Evolutionary conservation across 2,888 invertebrate species (phyloP).

Genomic region (Microchrysa polita): DNA sequence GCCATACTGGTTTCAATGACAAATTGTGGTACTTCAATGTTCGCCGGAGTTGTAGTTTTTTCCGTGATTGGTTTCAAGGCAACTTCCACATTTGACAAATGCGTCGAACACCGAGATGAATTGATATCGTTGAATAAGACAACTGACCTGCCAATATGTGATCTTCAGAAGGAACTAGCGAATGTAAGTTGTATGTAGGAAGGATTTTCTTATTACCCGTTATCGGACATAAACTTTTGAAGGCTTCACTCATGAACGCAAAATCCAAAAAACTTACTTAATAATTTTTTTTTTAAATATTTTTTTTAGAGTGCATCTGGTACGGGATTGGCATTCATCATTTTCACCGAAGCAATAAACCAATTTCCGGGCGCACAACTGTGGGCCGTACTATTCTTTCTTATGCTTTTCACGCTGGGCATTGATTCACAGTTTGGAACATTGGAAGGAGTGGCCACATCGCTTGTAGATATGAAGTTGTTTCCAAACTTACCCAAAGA

Average conservation of each 20-base stretch:
- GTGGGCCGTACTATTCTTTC: conserved; percentile 95
- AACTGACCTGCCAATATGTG: conserved; percentile 78
- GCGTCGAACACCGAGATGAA: conserved; percentile 64
- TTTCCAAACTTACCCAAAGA: conserved; percentile 92
- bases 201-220: too few species aligned
- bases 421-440: conserved; percentile 98
- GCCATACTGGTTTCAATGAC: conserved; percentile 92
- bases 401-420: conserved; percentile 96
- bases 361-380: conserved; percentile 96
- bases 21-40: conserved; percentile 95
- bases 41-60: conserved; percentile 95
- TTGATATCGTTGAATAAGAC: conserved; percentile 70
- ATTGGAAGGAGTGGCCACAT: conserved; percentile 94
- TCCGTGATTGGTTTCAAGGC: conserved; percentile 92
- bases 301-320: conserved; percentile 87
- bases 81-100: conserved; percentile 63
- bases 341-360: conserved; percentile 97
- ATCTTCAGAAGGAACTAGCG: conserved; percentile 85
- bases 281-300: neutral
- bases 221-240: neutral
- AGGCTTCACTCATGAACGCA: conserved; percentile 25
- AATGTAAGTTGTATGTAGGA: conserved; percentile 73
- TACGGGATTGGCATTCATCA: conserved; percentile 95
- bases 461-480: conserved; percentile 93
- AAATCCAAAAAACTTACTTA: too few species aligned